A percentile compares a stretch with the other conserved stretches of the same genome.
Evolutionary conservation across 2,113 vertebrate species (phyloP).

Genomic region (Galemys pyrenaicus): DNA sequence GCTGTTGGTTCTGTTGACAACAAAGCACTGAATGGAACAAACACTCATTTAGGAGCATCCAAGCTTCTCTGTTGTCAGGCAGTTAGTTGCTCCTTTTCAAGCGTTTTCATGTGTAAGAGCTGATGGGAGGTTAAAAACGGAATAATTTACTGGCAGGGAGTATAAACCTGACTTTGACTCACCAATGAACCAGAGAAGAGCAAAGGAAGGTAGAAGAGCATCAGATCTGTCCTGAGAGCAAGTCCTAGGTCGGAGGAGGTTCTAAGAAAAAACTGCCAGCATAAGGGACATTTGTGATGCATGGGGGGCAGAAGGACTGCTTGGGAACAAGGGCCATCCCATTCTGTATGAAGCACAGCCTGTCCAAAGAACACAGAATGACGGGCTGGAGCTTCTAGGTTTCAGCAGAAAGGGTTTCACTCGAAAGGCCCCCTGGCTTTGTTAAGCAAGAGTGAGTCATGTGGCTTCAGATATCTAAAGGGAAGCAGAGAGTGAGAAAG

Average conservation of each 20-base stretch:
- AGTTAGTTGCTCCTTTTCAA: conserved; percentile 76
- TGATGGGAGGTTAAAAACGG: conserved; percentile 79
- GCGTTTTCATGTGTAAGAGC: conserved; percentile 74
- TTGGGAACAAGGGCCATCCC: background rate
- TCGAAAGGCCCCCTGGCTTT: background rate
- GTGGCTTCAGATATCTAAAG: background rate
- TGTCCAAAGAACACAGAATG: background rate
- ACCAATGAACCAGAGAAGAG: background rate
- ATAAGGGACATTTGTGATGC: background rate
- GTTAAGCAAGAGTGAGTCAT: background rate
- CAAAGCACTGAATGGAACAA: background rate
- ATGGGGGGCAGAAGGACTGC: background rate
- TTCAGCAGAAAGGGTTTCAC: background rate
- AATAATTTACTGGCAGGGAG: conserved; percentile 70
- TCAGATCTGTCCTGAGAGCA: background rate
- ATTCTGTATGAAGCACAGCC: background rate
- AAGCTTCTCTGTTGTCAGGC: conserved; percentile 60
- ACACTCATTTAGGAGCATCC: conserved; percentile 57
- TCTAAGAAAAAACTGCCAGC: background rate
- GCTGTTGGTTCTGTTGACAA: background rate
- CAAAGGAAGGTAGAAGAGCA: background rate
- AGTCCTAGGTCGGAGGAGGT: background rate
- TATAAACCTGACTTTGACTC: conserved; percentile 47
- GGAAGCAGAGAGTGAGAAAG: background rate
- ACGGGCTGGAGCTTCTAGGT: background rate